Conservation (phyloP, 64 coral and sea anemone species). For the Pocillopora verrucosa region DNA sequence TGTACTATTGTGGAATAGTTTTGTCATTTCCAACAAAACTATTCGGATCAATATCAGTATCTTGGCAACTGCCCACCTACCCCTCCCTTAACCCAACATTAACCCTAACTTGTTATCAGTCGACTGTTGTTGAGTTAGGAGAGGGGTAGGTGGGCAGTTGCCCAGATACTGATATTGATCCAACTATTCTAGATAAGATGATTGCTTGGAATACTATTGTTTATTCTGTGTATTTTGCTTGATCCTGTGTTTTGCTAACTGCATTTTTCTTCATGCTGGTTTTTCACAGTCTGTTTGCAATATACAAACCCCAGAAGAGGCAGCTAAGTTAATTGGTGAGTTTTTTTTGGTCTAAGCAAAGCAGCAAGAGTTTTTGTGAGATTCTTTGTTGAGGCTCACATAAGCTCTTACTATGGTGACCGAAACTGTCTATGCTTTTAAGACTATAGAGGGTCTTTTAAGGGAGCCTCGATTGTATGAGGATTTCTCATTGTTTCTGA, state of each 20-base stretch:
- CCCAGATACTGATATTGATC: too few relatives aligned
- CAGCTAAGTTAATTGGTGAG: constrained; percentile 89
- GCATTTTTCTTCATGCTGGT: neutral
- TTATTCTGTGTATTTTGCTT: too few relatives aligned
- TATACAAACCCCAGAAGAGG: constrained; percentile 70
- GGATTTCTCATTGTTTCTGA: neutral
- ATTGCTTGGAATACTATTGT: too few relatives aligned
- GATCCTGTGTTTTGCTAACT: neutral
- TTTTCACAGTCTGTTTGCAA: constrained; percentile 65
- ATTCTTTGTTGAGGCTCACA: neutral
- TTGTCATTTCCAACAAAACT: too few relatives aligned
- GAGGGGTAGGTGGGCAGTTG: too few relatives aligned
- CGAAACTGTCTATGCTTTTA: neutral
- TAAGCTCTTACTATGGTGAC: neutral
- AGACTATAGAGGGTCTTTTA: neutral
- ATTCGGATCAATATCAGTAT: too few relatives aligned
- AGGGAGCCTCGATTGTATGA: neutral
- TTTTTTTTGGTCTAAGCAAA: neutral
- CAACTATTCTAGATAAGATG: too few relatives aligned
- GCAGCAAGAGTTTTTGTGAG: neutral
- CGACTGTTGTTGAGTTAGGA: too few relatives aligned
- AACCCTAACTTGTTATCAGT: too few relatives aligned
- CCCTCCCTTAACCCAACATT: too few relatives aligned
- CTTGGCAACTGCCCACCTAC: too few relatives aligned
- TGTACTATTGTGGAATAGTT: too few relatives aligned